Conservation (phyloP, 1,140 invertebrate species). For the Drosophila biarmipes region DNA sequence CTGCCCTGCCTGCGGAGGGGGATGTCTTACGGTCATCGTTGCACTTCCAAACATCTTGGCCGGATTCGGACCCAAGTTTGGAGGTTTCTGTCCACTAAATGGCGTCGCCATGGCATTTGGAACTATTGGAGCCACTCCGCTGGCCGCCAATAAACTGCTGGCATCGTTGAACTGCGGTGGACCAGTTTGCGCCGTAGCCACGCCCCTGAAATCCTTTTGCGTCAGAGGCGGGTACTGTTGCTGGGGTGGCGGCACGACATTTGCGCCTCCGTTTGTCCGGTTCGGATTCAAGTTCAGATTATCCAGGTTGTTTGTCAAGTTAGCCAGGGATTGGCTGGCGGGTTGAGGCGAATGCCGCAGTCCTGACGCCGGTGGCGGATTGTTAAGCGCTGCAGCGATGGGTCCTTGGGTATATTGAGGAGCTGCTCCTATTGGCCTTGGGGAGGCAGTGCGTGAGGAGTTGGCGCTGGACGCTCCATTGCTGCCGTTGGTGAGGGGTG, state of each 20-base stretch:
- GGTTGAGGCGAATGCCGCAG: neutral
- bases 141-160: conserved; percentile 14
- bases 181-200: conserved; percentile 34
- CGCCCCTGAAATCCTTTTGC: conserved; percentile 46
- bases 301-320: conserved; percentile 60
- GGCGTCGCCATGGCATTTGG: conserved; percentile 46
- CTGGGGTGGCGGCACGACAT: neutral
- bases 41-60: conserved; percentile 49
- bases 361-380: neutral
- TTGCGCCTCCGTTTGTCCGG: conserved; percentile 32
- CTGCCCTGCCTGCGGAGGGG: conserved; percentile 7
- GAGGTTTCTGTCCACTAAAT: conserved; percentile 35
- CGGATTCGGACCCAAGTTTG: conserved; percentile 21
- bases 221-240: conserved; percentile 3
- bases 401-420: conserved; percentile 2
- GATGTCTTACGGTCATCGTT: conserved; percentile 2
- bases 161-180: conserved; percentile 7
- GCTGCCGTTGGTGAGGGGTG: conserved; percentile 55
- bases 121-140: conserved; percentile 1
- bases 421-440: conserved; percentile 31
- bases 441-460: conserved; percentile 76
- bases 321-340: conserved; percentile 20
- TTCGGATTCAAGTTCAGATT: conserved; percentile 59
- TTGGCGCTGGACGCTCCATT: conserved; percentile 63
- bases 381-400: conserved; percentile 1